Percentiles rank a stretch among this genome's conserved stretches.
Evolutionary conservation across 2,888 invertebrate genomes (phyloP).

Genomic region (Lutraria lutraria): DNA sequence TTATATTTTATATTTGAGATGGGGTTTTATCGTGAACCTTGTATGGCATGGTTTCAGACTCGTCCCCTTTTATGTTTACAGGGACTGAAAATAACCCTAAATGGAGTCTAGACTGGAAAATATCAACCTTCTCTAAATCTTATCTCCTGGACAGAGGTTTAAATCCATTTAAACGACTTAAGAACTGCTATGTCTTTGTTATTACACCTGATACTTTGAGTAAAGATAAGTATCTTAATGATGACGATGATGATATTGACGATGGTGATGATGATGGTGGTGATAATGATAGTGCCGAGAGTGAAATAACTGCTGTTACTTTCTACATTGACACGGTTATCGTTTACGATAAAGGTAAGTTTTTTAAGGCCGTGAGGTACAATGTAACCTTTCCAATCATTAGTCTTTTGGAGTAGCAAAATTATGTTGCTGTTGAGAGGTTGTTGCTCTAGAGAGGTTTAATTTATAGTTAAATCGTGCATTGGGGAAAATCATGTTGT

Average conservation of each 20-base stretch:
- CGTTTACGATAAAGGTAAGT: slow-evolving; percentile 58
- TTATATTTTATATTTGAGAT: no score
- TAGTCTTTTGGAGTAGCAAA: no score
- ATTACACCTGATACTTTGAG: neutral
- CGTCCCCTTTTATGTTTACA: slow-evolving; percentile 6
- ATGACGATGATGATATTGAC: neutral
- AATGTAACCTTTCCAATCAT: no score
- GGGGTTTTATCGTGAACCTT: neutral
- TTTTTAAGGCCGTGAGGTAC: neutral
- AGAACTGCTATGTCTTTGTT: slow-evolving; percentile 32
- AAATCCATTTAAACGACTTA: slow-evolving; percentile 48
- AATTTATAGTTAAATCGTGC: no score
- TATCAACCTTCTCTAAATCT: slow-evolving; percentile 58
- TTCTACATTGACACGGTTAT: slow-evolving; percentile 47
- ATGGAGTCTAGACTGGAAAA: slow-evolving; percentile 57
- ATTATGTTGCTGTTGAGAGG: no score
- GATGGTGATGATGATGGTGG: neutral
- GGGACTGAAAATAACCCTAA: slow-evolving; percentile 1
- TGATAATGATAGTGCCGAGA: neutral
- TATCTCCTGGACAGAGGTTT: slow-evolving; percentile 41
- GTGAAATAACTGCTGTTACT: slow-evolving; percentile 46
- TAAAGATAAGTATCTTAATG: neutral
- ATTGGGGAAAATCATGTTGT: no score
- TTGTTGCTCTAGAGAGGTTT: no score
- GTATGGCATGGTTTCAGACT: neutral